Percentiles rank a stretch among this genome's conserved stretches.
phyloP scores from a whole-genome alignment of 2,113 vertebrate genomes.

The Seriola dumerili region DNA sequence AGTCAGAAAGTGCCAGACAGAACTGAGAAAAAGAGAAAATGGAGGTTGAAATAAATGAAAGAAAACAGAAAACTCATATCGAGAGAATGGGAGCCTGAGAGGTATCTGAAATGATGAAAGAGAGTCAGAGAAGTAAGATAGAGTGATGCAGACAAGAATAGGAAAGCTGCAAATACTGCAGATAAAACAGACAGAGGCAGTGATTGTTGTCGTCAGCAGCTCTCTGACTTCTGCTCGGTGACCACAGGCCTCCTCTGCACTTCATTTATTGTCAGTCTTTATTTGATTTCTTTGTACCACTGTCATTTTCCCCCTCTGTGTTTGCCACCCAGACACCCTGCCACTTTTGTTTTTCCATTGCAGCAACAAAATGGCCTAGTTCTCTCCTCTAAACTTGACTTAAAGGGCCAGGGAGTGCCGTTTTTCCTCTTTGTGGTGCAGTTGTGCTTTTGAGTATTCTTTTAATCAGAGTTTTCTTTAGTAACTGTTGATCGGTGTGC shows the following conservation, averaged over 20 bases:
- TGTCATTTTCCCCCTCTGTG: conserved; percentile 43
- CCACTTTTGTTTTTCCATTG: conserved; percentile 68
- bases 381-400: conserved; percentile 49
- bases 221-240: conserved; percentile 53
- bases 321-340: conserved; percentile 62
- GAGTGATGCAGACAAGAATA: conserved; percentile 49
- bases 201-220: conserved; percentile 47
- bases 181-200: conserved; percentile 32
- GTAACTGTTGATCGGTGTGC: not conserved
- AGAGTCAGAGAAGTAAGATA: conserved; percentile 29
- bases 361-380: conserved; percentile 58
- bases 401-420: conserved; percentile 41
- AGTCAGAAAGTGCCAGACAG: conserved; percentile 13
- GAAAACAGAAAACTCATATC: conserved; percentile 18
- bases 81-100: conserved; percentile 15
- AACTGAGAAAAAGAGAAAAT: not conserved
- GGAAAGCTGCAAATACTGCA: conserved; percentile 23
- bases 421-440: not conserved
- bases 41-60: conserved; percentile 46
- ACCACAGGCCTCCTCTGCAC: conserved; percentile 68
- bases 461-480: not conserved
- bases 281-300: conserved; percentile 70
- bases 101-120: conserved; percentile 44
- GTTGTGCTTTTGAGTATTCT: not conserved
- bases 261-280: conserved; percentile 68